Percentiles rank a stretch among this genome's conserved stretches.
Conservation (phyloP, 2,113 vertebrate species). For the Uria lomvia region DNA sequence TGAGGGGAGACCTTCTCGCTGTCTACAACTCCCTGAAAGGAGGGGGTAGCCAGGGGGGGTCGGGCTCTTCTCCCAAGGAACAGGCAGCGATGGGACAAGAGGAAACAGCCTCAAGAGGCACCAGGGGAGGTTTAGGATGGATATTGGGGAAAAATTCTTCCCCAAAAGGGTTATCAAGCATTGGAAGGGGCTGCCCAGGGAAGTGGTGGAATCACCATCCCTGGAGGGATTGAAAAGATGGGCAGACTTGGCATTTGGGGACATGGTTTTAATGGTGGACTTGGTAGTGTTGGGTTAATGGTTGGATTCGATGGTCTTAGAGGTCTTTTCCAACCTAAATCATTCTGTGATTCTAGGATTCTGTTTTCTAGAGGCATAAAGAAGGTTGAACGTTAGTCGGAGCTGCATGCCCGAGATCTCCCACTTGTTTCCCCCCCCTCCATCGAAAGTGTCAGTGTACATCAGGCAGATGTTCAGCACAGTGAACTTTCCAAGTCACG, state of each 20-base stretch:
- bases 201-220: background rate
- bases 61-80: background rate
- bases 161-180: background rate
- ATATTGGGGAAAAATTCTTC: background rate
- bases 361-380: background rate
- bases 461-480: background rate
- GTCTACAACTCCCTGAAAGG: background rate
- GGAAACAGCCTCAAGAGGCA: background rate
- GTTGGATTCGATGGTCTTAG: background rate
- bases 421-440: background rate
- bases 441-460: background rate
- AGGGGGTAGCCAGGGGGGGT: background rate
- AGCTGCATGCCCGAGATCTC: background rate
- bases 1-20: background rate
- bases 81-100: background rate
- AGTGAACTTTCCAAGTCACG: background rate
- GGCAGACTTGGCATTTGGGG: background rate
- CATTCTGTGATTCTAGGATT: background rate
- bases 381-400: accelerated
- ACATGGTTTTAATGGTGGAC: background rate
- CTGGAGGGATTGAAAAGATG: background rate
- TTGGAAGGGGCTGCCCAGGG: background rate
- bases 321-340: background rate
- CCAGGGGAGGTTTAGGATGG: background rate
- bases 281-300: background rate